Evolutionary conservation across 2,888 invertebrate species (phyloP), one percentile per base, ranked within the genome.

Genomic region (Eilema griseolum): DNA sequence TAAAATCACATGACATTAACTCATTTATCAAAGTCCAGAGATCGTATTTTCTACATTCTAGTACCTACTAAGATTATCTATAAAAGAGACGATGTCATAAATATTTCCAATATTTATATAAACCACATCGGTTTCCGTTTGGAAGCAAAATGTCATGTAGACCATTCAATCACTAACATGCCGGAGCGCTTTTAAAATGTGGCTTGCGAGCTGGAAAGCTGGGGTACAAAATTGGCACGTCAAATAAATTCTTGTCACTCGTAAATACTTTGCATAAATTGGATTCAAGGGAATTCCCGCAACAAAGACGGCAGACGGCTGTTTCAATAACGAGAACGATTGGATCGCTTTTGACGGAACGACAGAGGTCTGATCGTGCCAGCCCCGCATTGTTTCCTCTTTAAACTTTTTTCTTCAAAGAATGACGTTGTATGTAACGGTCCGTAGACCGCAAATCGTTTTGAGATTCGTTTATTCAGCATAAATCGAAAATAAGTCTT

Each of bases 181-280:
- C 76, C 76, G 65, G 60, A 79, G 74, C 76, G 82, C 87, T 88
- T 89, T 89, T 86, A 88, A 89, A 88, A 88, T 85, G 85, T 83
- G 83, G 79, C 84, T 78, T 77, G 72, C 67, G 77, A 83, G 72
- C 83, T 80, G 83, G 83, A 83, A 85, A 84, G 86, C 85, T 82
- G 84, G 75, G 83, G 80, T 86, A 86, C 88, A 90, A 91, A 91
- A 91, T 91, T 91, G 90, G 90, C 88, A 88, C 88, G 90, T 91
- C 93, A 90, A 92, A 93, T 92, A 92, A 92, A 93, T 92, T 93
- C 92, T 88, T 89, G 91, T 91, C 93, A 92, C 89, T 90, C 90
- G 92, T 91, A 92, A 93, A 94, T 92, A 92, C 92, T 94, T 93
- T 92, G 92, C 93, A 93, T 93, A 92, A 91, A 93, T 92, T 91